A percentile compares a stretch with the other conserved stretches of the same genome.
phyloP scores from a whole-genome alignment of 2,113 vertebrate genomes.

The Athene noctua region DNA sequence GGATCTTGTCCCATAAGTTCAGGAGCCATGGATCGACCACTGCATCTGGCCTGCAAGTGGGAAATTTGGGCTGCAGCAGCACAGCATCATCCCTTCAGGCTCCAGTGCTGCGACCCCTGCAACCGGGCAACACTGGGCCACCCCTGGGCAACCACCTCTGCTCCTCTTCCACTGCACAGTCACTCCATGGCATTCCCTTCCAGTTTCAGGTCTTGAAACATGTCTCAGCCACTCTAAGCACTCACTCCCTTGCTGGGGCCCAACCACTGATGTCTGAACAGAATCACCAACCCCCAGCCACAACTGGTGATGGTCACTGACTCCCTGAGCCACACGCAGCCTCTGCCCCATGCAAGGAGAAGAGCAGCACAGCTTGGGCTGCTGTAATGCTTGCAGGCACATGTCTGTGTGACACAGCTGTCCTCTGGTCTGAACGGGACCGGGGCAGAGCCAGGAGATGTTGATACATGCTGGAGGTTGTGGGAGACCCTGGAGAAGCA shows the following conservation, averaged over 20 bases:
- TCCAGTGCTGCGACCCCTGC: neutral
- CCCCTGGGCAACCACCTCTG: neutral
- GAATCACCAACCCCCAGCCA: neutral
- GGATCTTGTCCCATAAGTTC: conserved; percentile 84
- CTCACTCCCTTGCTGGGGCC: neutral
- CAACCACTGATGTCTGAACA: neutral
- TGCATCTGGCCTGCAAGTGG: conserved; percentile 81
- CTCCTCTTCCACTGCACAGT: neutral
- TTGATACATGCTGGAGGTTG: rapidly evolving
- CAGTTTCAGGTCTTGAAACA: neutral
- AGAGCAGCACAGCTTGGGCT: neutral
- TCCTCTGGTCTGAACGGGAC: neutral
- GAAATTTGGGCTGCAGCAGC: neutral
- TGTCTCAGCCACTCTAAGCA: neutral
- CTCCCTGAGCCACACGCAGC: neutral
- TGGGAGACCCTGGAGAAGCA: neutral
- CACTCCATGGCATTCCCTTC: neutral
- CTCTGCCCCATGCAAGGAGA: rapidly evolving
- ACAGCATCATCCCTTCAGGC: neutral
- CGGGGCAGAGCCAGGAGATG: neutral
- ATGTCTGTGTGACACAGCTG: neutral
- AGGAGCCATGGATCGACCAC: conserved; percentile 88
- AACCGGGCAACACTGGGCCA: rapidly evolving
- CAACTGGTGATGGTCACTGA: rapidly evolving
- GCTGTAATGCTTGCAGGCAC: neutral